Conservation (phyloP, 1,140 invertebrate species). For the Schlechtendalia chinensis region DNA sequence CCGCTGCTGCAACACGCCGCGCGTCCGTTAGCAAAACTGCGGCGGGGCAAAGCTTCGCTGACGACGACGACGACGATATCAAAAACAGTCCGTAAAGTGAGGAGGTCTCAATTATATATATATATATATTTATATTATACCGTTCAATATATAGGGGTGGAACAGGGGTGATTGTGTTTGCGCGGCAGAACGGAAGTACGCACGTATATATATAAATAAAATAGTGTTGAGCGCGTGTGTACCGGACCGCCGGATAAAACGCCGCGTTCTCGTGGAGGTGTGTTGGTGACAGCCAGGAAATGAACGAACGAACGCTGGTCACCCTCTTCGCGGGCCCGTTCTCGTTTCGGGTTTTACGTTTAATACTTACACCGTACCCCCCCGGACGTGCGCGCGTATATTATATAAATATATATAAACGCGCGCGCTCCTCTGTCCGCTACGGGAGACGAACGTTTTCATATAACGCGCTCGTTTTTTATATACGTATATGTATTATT, state of each 20-base stretch:
- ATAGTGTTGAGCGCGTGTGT: not conserved
- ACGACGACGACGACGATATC: constrained; percentile 33
- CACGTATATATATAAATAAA: not conserved
- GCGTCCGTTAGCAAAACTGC: constrained; percentile 10
- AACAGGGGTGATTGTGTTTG: constrained; percentile 25
- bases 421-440: no score
- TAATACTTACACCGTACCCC: not conserved
- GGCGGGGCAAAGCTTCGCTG: not conserved
- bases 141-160: constrained; percentile 38
- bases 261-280: not conserved
- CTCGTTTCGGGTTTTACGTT: constrained; percentile 8
- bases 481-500: no score
- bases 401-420: not conserved
- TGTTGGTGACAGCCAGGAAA: constrained; percentile 44
- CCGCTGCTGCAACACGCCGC: not conserved
- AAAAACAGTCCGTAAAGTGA: constrained; percentile 36
- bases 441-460: no score
- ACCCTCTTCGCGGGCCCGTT: constrained; percentile 15
- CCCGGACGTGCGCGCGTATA: no score
- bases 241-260: constrained; percentile 29
- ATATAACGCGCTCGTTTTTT: no score
- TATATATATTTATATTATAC: constrained; percentile 7
- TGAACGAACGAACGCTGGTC: constrained; percentile 44
- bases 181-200: constrained; percentile 11
- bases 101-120: constrained; percentile 38